phyloP scores from a whole-genome alignment of 2,113 vertebrate species.

The Nanger granti region DNA sequence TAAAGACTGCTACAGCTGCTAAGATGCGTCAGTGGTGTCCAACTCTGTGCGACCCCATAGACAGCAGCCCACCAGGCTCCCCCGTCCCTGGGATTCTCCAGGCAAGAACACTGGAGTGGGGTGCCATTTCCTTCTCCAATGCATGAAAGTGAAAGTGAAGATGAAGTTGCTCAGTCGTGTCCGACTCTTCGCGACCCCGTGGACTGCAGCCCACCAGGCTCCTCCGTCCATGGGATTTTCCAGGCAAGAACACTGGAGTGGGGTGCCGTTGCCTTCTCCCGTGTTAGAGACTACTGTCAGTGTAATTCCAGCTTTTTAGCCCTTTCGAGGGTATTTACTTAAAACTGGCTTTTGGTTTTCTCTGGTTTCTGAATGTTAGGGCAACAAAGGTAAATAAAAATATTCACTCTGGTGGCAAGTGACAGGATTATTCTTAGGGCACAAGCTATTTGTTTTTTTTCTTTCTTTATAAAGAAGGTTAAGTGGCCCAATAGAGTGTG shows the following conservation, averaged over 20 bases:
- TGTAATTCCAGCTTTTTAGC: background rate
- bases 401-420: background rate
- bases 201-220: background rate
- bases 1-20: background rate
- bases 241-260: background rate
- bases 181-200: rapidly evolving
- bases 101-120: background rate
- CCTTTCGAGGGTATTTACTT: background rate
- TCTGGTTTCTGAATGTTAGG: background rate
- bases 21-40: rapidly evolving
- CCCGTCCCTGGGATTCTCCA: background rate
- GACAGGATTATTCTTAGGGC: background rate
- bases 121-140: background rate
- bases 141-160: background rate
- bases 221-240: background rate
- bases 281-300: background rate
- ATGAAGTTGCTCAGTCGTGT: rapidly evolving
- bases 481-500: background rate
- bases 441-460: background rate
- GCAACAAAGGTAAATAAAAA: background rate
- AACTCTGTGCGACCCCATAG: rapidly evolving
- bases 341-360: background rate
- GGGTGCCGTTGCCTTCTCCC: background rate
- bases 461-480: constrained; percentile 18
- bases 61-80: rapidly evolving